Evolutionary conservation across 92 coral and sea anemone species (phyloP), one percentile per base, ranked within the genome.

Genomic region (Palythoa grandis): DNA sequence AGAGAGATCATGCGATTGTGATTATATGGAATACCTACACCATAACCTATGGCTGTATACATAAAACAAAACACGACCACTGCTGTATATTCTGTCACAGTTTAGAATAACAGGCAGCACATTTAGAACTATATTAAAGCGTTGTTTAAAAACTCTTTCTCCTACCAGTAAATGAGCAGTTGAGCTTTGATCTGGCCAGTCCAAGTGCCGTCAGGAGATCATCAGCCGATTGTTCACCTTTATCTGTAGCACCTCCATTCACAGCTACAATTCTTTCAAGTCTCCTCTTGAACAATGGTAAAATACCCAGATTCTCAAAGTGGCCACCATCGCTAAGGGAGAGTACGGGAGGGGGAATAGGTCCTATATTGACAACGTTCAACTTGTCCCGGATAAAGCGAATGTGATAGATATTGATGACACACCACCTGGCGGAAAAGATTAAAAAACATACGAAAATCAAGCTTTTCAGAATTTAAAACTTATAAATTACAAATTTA

Each of bases 291-390:
- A 95, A 82, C 16, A 95, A 77, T 1, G 96, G 87, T 43, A 93
- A 79, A 11, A 93, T 39, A 15, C 93, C 96, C 73, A 95, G 92
- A 86, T 95, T 95, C 78, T 95, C 98, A 52, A 83, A 29, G 70
- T 95, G 98, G 61, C 98, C 98, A 19, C 98, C 98, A 84, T 95
- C 98, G 57, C 93, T 89, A 53, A 95, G 70, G 25, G 73, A 76
- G 35, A 95, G 70, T 19, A 95, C 78, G 11, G 98, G 89, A 60
- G 98, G 98, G 71, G 98, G 91, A 61, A 37, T 92, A 84, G 96
- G 92, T 4, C 98, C 98, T 35, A 79, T 69, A 77, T 95, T 89
- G 5, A 83, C 63, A 19, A 93, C 92, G 37, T 89, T 91, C 40
- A 84, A 72, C 39, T 90, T 50, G 73, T 88, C 91, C 53, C 98